These are phyloP conservation scores for Lepus americanus DNA, from an alignment of 2,113 vertebrate genomes.

Conservation along the genomic window DNA sequence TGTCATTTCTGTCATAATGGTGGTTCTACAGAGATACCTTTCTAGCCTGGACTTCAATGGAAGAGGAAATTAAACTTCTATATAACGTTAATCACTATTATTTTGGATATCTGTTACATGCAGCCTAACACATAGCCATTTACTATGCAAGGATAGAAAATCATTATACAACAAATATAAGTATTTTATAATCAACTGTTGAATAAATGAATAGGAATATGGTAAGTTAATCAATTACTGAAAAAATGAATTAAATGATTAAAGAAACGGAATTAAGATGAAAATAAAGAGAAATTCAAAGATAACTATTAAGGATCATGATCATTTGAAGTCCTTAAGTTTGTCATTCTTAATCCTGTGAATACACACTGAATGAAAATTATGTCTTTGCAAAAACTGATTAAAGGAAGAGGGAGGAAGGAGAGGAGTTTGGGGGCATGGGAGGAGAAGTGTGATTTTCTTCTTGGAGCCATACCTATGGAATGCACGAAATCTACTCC, in stretches of 20 bases:
- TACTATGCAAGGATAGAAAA: background rate
- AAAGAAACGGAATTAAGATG: background rate
- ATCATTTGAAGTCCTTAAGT: background rate
- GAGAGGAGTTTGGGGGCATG: too few relatives aligned
- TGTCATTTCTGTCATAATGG: background rate
- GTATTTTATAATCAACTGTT: background rate
- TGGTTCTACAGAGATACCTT: background rate
- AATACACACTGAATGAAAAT: too few relatives aligned
- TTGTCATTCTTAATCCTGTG: background rate
- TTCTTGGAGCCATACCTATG: too few relatives aligned
- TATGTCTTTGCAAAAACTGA: too few relatives aligned
- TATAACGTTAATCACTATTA: background rate
- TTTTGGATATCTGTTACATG: background rate
- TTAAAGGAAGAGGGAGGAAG: too few relatives aligned
- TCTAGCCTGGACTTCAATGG: background rate
- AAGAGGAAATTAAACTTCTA: background rate
- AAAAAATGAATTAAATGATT: background rate
- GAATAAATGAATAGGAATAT: background rate
- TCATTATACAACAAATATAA: background rate
- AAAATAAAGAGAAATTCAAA: background rate
- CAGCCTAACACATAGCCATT: background rate
- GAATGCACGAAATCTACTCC: too few relatives aligned
- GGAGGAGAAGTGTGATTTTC: too few relatives aligned
- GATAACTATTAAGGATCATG: background rate
- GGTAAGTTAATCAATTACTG: background rate